Base-by-base conservation (phyloP, 2,113 vertebrate species). In the Hippocampus mohnikei region DNA sequence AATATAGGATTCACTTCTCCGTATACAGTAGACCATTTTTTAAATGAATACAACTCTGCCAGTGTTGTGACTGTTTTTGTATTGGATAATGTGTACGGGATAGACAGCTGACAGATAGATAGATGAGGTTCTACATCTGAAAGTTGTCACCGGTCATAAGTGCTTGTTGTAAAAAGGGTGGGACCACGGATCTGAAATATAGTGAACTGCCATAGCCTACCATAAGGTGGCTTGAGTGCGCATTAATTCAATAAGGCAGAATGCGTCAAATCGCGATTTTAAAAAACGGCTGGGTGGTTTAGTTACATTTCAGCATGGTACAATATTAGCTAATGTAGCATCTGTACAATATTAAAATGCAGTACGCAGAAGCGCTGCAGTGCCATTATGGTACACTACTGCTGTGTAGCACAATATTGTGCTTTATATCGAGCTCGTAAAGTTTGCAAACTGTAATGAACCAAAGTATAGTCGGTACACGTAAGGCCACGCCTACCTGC, bases 401-500 rank as follows among this genome's bases (percentile, higher is more conserved):
- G 25, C 21, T 2, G n/a, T 10, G 21, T 2, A 25, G 55, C 25
- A 16, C 15, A 60, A 60, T 37, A 6, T 37, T 37, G 33, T 6
- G 33, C 33, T 37, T 37, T 37, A 37, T 37, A 6, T 33, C 2
- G 27, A 37, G 27, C 58, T 33, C 13, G 15, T 60, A 60, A 60
- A 60, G 58, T 60, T 33, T 5, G 25, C 23, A 10, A 25, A 25
- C 4, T 20, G 10, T 13, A 44, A 44, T 13, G 13, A 13, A 44
- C 4, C 33, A 0, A 44, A 44, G 42, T 44, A 13, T 10, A 12
- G 42, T 11, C 8, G 42, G 42, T 13, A 0, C 13, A 13, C 42
- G 42, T 55, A 55, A 55, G 10, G 64, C 18, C 3, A 0, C 2
- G 58, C 11, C 27, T 87, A 94, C 93, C 93, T 94, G 92, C 3